Evolutionary conservation across 2,888 invertebrate species (phyloP).

Genomic region (Dorcus hopei): DNA sequence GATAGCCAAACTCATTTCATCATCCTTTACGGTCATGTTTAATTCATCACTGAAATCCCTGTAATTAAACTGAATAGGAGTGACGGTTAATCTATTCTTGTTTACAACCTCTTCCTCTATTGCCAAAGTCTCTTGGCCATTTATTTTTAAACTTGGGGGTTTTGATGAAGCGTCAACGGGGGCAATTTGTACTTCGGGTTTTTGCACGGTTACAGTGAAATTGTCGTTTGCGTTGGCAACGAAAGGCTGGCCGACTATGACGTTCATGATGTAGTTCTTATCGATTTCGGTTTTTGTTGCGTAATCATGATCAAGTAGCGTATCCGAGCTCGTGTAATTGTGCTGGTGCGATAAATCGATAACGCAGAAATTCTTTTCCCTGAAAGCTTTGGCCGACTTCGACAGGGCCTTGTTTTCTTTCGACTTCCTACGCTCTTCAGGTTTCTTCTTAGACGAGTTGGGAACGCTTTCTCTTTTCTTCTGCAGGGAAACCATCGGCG

Average conservation of each 20-base stretch:
- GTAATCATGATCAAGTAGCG: constrained; percentile 14
- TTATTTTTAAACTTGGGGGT: too few species aligned
- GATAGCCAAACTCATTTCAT: not conserved
- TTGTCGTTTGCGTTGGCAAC: not conserved
- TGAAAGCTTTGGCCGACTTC: not conserved
- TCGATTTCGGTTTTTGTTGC: constrained; percentile 1
- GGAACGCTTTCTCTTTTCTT: too few species aligned
- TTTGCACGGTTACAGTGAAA: too few species aligned
- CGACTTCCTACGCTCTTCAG: not conserved
- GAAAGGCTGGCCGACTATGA: constrained; percentile 1
- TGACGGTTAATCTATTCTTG: too few species aligned
- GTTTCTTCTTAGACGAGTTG: not conserved
- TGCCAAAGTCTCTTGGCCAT: too few species aligned
- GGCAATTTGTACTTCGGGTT: too few species aligned
- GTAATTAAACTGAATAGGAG: too few species aligned
- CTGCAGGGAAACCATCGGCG: too few species aligned
- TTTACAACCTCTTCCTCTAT: too few species aligned
- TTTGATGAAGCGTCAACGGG: too few species aligned
- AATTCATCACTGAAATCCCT: not conserved
- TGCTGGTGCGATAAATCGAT: constrained; percentile 15
- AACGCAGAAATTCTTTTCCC: constrained; percentile 5
- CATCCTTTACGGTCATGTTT: not conserved
- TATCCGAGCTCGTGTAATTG: not conserved
- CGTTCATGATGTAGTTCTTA: constrained; percentile 11
- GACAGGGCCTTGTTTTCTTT: not conserved